phyloP scores from a whole-genome alignment of 2,888 invertebrate species.

The Machimus atricapillus region DNA sequence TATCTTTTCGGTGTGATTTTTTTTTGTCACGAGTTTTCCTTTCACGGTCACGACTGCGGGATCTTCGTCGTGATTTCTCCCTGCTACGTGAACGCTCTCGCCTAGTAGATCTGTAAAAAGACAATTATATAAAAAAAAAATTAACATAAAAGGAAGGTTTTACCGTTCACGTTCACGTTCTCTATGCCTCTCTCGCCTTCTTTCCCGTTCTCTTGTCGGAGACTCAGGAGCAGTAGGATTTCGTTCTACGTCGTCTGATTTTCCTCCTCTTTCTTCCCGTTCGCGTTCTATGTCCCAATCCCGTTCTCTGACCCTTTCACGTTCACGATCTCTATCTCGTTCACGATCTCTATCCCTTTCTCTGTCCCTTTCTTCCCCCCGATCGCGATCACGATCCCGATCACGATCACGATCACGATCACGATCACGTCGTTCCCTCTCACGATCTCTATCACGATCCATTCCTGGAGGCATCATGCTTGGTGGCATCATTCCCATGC shows the following conservation, averaged over 20 bases:
- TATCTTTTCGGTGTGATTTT: constrained; percentile 75
- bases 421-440: constrained; percentile 50
- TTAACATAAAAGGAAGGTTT: neutral
- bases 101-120: constrained; percentile 51
- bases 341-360: constrained; percentile 36
- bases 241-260: constrained; percentile 58
- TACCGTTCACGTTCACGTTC: constrained; percentile 57
- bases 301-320: constrained; percentile 61
- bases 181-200: constrained; percentile 54
- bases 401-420: constrained; percentile 62
- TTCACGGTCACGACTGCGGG: constrained; percentile 66
- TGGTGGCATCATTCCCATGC: constrained; percentile 53
- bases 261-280: constrained; percentile 61
- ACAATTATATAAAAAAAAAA: neutral
- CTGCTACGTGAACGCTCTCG: constrained; percentile 70
- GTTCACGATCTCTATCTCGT: constrained; percentile 13
- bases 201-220: constrained; percentile 51
- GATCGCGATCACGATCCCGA: constrained; percentile 63
- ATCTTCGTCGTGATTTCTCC: constrained; percentile 72
- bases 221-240: constrained; percentile 6
- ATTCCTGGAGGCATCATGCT: constrained; percentile 48
- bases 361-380: constrained; percentile 51
- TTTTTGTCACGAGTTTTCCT: constrained; percentile 74
- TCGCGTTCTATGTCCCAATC: neutral
- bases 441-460: constrained; percentile 55